These are phyloP conservation scores for Lamellibrachia luymesi DNA, from an alignment of 1,140 invertebrate genomes.

Conservation along the genomic window DNA sequence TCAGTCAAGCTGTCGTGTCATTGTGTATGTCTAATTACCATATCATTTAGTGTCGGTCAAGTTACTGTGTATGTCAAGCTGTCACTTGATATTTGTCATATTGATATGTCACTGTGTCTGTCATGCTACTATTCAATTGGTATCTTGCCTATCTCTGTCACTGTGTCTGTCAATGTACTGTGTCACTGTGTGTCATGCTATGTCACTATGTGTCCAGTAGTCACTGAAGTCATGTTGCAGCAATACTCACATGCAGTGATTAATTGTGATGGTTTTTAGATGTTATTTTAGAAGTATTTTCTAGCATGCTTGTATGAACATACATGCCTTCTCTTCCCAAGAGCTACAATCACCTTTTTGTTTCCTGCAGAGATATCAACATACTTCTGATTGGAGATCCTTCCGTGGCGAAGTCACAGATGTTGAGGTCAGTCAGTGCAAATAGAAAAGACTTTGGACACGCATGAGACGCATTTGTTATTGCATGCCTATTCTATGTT, in stretches of 20 bases:
- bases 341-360: conserved; percentile 21
- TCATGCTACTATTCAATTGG: too few species aligned
- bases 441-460: too few species aligned
- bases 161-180: too few species aligned
- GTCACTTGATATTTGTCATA: background rate
- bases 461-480: too few species aligned
- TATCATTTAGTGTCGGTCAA: background rate
- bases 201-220: too few species aligned
- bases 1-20: background rate
- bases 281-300: background rate
- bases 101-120: too few species aligned
- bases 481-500: too few species aligned
- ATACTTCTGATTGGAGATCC: conserved; percentile 97
- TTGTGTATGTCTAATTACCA: background rate
- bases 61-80: background rate
- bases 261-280: background rate
- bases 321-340: background rate
- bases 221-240: too few species aligned
- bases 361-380: conserved; percentile 82
- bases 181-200: too few species aligned
- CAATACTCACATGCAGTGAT: background rate
- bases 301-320: background rate
- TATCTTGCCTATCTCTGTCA: too few species aligned
- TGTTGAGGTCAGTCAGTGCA: conserved; percentile 63
- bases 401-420: conserved; percentile 97